Base-by-base conservation (phyloP, 2,888 invertebrate genomes). In the Drosophila quinaria region DNA sequence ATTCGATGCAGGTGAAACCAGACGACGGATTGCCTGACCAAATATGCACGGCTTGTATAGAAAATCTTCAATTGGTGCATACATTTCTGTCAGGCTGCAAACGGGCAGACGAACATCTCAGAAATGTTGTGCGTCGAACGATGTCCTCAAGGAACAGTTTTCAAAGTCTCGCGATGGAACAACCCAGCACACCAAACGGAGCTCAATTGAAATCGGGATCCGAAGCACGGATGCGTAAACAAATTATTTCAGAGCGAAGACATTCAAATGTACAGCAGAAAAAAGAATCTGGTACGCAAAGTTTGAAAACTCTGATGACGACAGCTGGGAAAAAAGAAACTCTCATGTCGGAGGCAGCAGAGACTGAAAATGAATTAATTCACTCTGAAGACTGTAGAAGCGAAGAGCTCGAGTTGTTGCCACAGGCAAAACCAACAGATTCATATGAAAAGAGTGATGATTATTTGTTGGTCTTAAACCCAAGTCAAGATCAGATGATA, bases 1-100 rank as follows among this genome's bases (percentile, higher is more conserved):
- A 46, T 44, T 15, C 3, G 11, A 17, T 63, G 0, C 33, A 91
- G 91, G 77, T 91, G 29, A 63, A 81, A 31, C 71, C 68, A 3
- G 61, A 74, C 4, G 92, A 92, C 56, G 84, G 85, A 9, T 58
- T 92, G 33, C 92, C 92, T 0, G 90, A 90, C 8, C 82, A 90
- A 66, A 91, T 91, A 41, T 91, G 91, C 33, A n/a, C 25, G 0
- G 33, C 46, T 1, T 84, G 84, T n/a, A 25, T 75, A 1, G 31
- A 67, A 2, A 61, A 54, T 11, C 52, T 84, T 13, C 41, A 75
- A 5, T 39, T 44, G 15, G 69, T 56, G 8, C 73, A 84, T 8
- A 19, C 31, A 33, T 87, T 84, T 51, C 11, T 84, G 2, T 47
- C 54, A 3, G 50, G 61, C 3, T 89, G 87, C 65, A 67, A 70